Conservation (phyloP, 2,888 invertebrate genomes). For the Agonopterix alstromeriana region DNA sequence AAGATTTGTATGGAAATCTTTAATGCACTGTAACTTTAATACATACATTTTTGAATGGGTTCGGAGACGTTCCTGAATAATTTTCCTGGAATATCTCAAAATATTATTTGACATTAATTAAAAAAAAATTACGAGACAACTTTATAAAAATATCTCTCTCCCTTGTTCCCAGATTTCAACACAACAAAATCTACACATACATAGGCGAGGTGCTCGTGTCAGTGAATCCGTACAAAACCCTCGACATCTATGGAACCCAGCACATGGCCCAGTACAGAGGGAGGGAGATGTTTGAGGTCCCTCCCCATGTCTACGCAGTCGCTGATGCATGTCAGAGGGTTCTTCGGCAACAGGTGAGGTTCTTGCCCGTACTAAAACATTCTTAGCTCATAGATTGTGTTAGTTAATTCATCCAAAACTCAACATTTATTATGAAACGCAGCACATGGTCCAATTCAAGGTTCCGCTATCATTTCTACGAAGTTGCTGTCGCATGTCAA, state of each 20-base stretch:
- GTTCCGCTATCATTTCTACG: slow-evolving; percentile 96
- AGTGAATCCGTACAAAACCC: slow-evolving; percentile 95
- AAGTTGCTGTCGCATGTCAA: slow-evolving; percentile 97
- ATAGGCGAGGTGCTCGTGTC: slow-evolving; percentile 99
- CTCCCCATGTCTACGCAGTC: slow-evolving; percentile 98
- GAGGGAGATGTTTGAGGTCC: slow-evolving; percentile 96
- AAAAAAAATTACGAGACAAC: too few species aligned
- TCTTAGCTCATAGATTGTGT: neutral
- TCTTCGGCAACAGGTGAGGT: slow-evolving; percentile 85
- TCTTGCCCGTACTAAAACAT: neutral
- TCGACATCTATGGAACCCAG: slow-evolving; percentile 93
- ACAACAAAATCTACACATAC: slow-evolving; percentile 97
- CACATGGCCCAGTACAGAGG: slow-evolving; percentile 92
- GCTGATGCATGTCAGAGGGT: slow-evolving; percentile 97
- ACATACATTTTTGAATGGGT: too few species aligned
- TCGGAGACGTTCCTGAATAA: too few species aligned
- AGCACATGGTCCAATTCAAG: slow-evolving; percentile 95
- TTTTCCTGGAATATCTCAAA: too few species aligned
- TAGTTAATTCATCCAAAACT: too few species aligned
- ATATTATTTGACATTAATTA: too few species aligned
- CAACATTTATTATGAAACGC: slow-evolving; percentile 19
- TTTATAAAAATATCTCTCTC: too few species aligned
- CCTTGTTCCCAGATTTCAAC: slow-evolving; percentile 85
- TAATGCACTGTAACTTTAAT: too few species aligned
- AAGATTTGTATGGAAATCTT: too few species aligned